A percentile compares a stretch with the other conserved stretches of the same genome.
Conservation (phyloP, 2,113 vertebrate species). For the Indicator maculatus region DNA sequence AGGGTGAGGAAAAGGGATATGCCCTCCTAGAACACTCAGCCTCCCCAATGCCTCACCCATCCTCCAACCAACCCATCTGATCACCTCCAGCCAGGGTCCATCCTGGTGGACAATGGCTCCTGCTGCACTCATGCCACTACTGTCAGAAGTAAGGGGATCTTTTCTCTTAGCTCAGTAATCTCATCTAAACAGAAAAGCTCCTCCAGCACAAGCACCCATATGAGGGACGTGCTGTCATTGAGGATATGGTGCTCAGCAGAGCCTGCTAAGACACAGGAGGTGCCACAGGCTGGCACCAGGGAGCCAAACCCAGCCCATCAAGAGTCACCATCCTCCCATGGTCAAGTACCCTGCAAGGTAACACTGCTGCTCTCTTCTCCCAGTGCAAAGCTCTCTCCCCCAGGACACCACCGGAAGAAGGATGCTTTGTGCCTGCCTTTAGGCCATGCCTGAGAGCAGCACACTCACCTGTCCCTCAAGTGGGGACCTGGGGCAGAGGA, state of each 20-base stretch:
- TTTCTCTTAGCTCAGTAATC: not conserved
- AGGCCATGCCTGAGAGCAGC: not conserved
- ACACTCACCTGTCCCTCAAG: not conserved
- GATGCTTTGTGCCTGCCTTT: not conserved
- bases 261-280: not conserved
- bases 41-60: rapidly evolving
- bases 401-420: not conserved
- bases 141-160: not conserved
- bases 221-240: rapidly evolving
- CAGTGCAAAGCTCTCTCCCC: rapidly evolving
- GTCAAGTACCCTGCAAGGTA: not conserved
- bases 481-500: not conserved
- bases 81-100: not conserved
- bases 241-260: not conserved
- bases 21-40: not conserved
- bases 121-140: not conserved
- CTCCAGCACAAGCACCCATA: not conserved
- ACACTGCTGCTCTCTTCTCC: rapidly evolving
- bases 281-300: not conserved
- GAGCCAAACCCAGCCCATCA: not conserved
- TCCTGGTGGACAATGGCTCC: not conserved
- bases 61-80: not conserved
- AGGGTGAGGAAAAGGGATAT: rapidly evolving
- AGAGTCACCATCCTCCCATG: not conserved
- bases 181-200: not conserved